Evolutionary conservation across 1,140 invertebrate genomes (phyloP).

Genomic region (Calycopis cecrops): DNA sequence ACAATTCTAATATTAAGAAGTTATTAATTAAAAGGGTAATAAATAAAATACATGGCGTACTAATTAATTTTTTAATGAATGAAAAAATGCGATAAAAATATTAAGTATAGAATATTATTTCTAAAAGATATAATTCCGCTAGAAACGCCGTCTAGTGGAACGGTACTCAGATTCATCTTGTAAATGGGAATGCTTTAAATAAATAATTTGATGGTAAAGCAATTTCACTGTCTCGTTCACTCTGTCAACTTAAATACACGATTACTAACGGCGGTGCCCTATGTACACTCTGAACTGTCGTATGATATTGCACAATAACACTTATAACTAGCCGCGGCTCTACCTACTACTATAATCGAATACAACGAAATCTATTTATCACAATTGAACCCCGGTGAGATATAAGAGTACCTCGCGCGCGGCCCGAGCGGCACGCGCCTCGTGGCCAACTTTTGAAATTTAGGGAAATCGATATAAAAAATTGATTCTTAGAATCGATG

Average conservation of each 20-base stretch:
- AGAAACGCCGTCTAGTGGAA: slow-evolving; percentile 33
- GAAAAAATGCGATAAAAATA: slow-evolving; percentile 70
- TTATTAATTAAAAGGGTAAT: not conserved
- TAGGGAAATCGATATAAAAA: not conserved
- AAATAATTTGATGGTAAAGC: slow-evolving; percentile 58
- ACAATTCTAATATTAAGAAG: too few relatives aligned
- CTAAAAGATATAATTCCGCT: slow-evolving; percentile 61
- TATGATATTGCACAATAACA: slow-evolving; percentile 69
- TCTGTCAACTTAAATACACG: slow-evolving; percentile 28
- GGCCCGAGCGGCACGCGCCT: not conserved
- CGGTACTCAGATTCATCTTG: slow-evolving; percentile 35
- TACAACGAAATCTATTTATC: slow-evolving; percentile 8
- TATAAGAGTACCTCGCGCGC: not conserved
- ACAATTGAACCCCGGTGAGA: slow-evolving; percentile 9
- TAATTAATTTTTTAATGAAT: slow-evolving; percentile 68
- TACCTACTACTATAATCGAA: slow-evolving; percentile 10
- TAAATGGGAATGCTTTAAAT: slow-evolving; percentile 66
- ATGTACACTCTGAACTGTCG: slow-evolving; percentile 57
- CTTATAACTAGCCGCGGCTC: slow-evolving; percentile 49
- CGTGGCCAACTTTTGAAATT: not conserved
- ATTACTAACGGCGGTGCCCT: slow-evolving; percentile 36
- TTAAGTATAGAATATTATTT: slow-evolving; percentile 58
- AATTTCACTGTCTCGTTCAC: slow-evolving; percentile 19
- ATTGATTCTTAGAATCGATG: too few relatives aligned
- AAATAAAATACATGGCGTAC: slow-evolving; percentile 37